Base-by-base conservation (phyloP, 2,888 invertebrate species). In the Heliothis peltigera region DNA sequence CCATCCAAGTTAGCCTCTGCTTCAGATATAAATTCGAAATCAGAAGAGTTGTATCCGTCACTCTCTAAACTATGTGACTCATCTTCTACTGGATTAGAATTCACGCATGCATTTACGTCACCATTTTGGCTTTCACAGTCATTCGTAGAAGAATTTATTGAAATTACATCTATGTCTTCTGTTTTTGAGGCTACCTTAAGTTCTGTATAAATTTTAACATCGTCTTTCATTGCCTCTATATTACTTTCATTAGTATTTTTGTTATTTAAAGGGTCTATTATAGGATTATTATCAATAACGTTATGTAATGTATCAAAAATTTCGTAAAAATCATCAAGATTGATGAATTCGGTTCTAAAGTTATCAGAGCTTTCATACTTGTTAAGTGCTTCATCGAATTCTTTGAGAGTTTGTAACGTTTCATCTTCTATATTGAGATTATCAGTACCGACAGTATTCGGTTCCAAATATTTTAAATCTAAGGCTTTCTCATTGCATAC, bases 11-110 rank as follows among this genome's bases (percentile, higher is more conserved):
- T 80, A 4, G 93, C 91, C 71, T 92, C 92, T 1, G 76, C 72
- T 84, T 93, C 93, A 1, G 85, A 84, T 46, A 93, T 93, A 58
- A 92, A 91, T 80, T 93, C 93, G 58, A 93, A 94, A 83, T 93
- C 92, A 5, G 92, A 90, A 0, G 93, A 92, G 66, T 89, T 77
- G 53, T 92, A 92, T 2, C 88, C 89, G 19, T 80, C 74, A 7
- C 43, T 21, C 18, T 54, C 61, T 0, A 56, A 57, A 39, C 39
- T 39, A n/a, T 39, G 39, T n/a, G 39, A n/a, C 2, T 71, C n/a
- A 8, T 15, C 18, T 49, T 74, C 61, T 39, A 65, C 49, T 15
- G 43, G 21, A 49, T 55, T 32, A 1, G 72, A 62, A 44, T 52
- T 47, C 25, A 69, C 32, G 0, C 56, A 56, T 49, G 70, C 70